These are phyloP conservation scores for Lordiphosa stackelbergi DNA, from an alignment of 1,140 invertebrate genomes.

Conservation along the genomic window DNA sequence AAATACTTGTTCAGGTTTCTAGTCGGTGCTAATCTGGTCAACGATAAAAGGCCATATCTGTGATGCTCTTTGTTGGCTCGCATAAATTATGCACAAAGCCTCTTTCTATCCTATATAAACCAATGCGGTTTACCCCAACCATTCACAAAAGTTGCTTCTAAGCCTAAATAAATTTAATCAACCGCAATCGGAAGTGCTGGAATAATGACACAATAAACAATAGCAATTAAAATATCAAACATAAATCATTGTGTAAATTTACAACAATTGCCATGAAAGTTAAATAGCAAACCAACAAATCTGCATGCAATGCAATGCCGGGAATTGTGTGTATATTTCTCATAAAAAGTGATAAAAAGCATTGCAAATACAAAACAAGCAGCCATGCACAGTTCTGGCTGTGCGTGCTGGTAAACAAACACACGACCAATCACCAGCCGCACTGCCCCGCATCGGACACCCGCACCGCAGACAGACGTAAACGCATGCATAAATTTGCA, in stretches of 20 bases:
- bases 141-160: constrained; percentile 47
- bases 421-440: constrained; percentile 10
- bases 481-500: constrained; percentile 71
- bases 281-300: constrained; percentile 35
- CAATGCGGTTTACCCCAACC: constrained; percentile 48
- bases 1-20: no score
- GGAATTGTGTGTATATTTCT: constrained; percentile 23
- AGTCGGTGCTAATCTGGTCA: constrained; percentile 40
- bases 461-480: constrained; percentile 23
- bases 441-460: constrained; percentile 1
- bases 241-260: constrained; percentile 73
- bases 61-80: constrained; percentile 54
- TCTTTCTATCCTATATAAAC: constrained; percentile 7
- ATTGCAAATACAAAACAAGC: constrained; percentile 45
- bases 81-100: constrained; percentile 46
- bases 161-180: constrained; percentile 71
- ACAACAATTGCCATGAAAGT: constrained; percentile 60
- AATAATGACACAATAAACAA: constrained; percentile 76
- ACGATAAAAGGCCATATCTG: constrained; percentile 51
- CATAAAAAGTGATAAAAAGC: constrained; percentile 64
- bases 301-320: constrained; percentile 55
- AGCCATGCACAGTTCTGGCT: constrained; percentile 16
- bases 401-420: constrained; percentile 43
- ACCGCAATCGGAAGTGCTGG: constrained; percentile 73
- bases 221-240: constrained; percentile 74